These are phyloP conservation scores for Melinaea menophilus DNA, from an alignment of 2,888 invertebrate genomes.

Conservation along the genomic window DNA sequence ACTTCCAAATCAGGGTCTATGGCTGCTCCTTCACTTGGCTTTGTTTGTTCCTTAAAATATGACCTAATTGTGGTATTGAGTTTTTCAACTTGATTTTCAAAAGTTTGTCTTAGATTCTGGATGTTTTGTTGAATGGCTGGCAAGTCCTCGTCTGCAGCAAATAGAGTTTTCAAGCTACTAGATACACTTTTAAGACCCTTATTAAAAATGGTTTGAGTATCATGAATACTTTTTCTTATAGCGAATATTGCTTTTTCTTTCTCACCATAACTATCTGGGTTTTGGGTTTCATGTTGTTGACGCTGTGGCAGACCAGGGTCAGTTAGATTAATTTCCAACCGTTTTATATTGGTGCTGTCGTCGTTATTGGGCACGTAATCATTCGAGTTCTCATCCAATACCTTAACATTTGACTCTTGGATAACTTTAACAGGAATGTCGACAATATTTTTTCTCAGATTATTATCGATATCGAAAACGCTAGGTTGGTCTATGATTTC, in stretches of 20 bases:
- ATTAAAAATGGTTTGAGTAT: constrained; percentile 44
- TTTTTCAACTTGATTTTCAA: constrained; percentile 51
- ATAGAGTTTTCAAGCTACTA: constrained; percentile 51
- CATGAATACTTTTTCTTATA: constrained; percentile 50
- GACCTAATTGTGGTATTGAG: constrained; percentile 51
- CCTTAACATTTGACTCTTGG: constrained; percentile 45
- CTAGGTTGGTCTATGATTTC: constrained; percentile 46
- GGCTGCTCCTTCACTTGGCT: constrained; percentile 24
- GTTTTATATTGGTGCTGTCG: constrained; percentile 40
- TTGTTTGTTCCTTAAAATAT: constrained; percentile 40
- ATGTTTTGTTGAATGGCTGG: constrained; percentile 49
- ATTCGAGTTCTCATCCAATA: constrained; percentile 36
- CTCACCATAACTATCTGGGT: constrained; percentile 50
- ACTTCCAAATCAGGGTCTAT: constrained; percentile 34
- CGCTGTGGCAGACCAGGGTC: constrained; percentile 65
- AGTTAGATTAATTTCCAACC: constrained; percentile 52
- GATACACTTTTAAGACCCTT: constrained; percentile 48
- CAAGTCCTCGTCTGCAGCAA: constrained; percentile 48
- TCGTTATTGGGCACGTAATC: constrained; percentile 40
- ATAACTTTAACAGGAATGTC: constrained; percentile 60
- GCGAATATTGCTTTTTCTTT: constrained; percentile 43
- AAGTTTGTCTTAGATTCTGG: constrained; percentile 47
- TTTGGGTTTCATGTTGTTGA: constrained; percentile 68
- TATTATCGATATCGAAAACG: constrained; percentile 51
- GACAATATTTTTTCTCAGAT: constrained; percentile 40